Percentiles rank a stretch among this genome's conserved stretches.
phyloP scores from a whole-genome alignment of 2,797 vertebrate genomes.

The Peromyscus attwateri region DNA sequence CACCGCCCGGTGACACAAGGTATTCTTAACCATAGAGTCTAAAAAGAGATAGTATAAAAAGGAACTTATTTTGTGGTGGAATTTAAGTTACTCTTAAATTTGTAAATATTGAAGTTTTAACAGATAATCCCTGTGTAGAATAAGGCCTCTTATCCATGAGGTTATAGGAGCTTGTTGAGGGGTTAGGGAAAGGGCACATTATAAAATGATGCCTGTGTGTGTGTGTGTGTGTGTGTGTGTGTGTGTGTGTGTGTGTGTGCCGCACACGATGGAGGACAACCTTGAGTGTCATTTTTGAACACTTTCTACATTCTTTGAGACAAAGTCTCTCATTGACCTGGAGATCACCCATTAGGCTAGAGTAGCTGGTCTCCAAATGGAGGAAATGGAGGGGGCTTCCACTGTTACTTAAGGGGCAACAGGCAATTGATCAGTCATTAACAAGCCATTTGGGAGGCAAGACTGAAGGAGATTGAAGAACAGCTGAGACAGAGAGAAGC shows the following conservation, averaged over 20 bases:
- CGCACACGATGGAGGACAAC: not conserved
- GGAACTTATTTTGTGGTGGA: not conserved
- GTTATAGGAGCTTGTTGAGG: not conserved
- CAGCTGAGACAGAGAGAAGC: not conserved
- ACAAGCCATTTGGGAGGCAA: not conserved
- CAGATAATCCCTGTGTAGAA: not conserved
- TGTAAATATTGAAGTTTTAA: not conserved
- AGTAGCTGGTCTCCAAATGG: not conserved
- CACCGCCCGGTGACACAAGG: not conserved
- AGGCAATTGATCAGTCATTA: not conserved
- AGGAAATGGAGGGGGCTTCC: not conserved
- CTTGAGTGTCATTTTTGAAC: not conserved
- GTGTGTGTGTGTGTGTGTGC: not conserved
- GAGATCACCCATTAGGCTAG: not conserved
- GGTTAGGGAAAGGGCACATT: not conserved
- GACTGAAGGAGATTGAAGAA: not conserved
- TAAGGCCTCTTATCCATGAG: not conserved
- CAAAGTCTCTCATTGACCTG: not conserved
- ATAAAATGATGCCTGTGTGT: no score
- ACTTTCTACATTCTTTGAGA: not conserved
- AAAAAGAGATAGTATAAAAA: not conserved
- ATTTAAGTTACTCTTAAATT: conserved; percentile 34
- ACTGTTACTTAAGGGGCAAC: no score
- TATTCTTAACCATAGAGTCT: not conserved
- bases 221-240: not conserved